Base-by-base conservation (phyloP, 2,888 invertebrate species). In the Galeruca laticollis region DNA sequence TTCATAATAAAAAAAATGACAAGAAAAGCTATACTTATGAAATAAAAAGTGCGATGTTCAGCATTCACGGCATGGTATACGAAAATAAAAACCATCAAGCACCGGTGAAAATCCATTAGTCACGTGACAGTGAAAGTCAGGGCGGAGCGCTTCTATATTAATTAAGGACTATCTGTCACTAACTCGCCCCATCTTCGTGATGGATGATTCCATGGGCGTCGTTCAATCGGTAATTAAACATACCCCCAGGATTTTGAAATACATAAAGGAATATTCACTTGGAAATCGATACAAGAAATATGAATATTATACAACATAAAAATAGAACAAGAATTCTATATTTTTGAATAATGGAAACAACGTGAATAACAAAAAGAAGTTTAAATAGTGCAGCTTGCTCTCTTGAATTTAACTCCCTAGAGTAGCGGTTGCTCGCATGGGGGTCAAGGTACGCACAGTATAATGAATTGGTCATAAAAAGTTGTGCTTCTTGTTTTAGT, bases 151-250 rank as follows among this genome's bases (percentile, higher is more conserved):
- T 83, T 83, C 83, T 84, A 84, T 84, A 84, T 84, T 84, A 84
- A 84, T 84, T 84, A 84, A 83, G 83, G 84, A 81, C 83, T 82
- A 84, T 83, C 84, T 84, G 84, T 84, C 84, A 84, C 82, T 80
- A 81, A 79, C 81, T 82, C 82, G 80, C 81, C 81, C 80, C 81
- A 81, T 81, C 82, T 80, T 68, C 77, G 80, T 84, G 84, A 84
- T 84, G 82, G 83, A 84, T 84, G 84, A 81, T 80, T 79, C 76
- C 82, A 82, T 79, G 76, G 82, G 80, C 82, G 82, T 63, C 20
- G 26, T 15, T 57, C 35, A 10, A 35, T 9, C 35, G n/a, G n/a
- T 33, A 57, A 57, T 57, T 31, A 57, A 57, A 35, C 35, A 57
- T 57, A 57, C 56, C 35, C 56, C 35, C 1, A 57, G 56, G 31